Evolutionary conservation across 2,888 invertebrate species (phyloP).

Genomic region (Lapara coniferarum): DNA sequence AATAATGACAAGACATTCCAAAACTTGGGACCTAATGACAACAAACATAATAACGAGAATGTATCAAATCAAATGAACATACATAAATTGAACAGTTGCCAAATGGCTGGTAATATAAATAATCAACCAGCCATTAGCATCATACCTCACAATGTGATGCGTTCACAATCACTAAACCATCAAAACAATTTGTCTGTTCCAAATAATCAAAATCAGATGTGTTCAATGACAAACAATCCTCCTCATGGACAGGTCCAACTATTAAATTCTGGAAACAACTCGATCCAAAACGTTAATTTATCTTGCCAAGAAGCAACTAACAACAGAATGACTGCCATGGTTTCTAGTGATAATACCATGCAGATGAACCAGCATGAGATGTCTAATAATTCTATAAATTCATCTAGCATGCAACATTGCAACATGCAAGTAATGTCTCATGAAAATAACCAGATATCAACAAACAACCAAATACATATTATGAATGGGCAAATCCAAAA

Average conservation of each 20-base stretch:
- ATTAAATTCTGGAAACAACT: slow-evolving; percentile 70
- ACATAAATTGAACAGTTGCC: slow-evolving; percentile 76
- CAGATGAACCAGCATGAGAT: slow-evolving; percentile 70
- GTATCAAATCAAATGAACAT: slow-evolving; percentile 68
- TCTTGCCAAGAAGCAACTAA: slow-evolving; percentile 72
- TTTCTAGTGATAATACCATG: slow-evolving; percentile 60
- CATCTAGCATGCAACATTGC: slow-evolving; percentile 67
- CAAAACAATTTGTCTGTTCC: slow-evolving; percentile 65
- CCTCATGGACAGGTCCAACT: slow-evolving; percentile 72
- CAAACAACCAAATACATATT: slow-evolving; percentile 76
- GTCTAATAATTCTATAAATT: slow-evolving; percentile 55
- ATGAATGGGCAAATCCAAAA: slow-evolving; percentile 79
- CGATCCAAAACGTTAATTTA: slow-evolving; percentile 71
- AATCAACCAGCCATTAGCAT: slow-evolving; percentile 73
- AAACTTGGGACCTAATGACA: slow-evolving; percentile 70
- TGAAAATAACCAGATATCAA: slow-evolving; percentile 62
- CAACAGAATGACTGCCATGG: slow-evolving; percentile 65
- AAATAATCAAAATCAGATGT: slow-evolving; percentile 75
- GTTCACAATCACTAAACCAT: slow-evolving; percentile 67
- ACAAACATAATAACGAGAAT: slow-evolving; percentile 64
- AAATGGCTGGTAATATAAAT: slow-evolving; percentile 66
- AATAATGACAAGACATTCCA: slow-evolving; percentile 77
- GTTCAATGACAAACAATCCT: slow-evolving; percentile 64
- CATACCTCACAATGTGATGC: slow-evolving; percentile 72
- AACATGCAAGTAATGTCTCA: slow-evolving; percentile 75